Percentiles rank a stretch among this genome's conserved stretches.
phyloP scores from a whole-genome alignment of 2,113 vertebrate genomes.

The Chloroceryle aenea region DNA sequence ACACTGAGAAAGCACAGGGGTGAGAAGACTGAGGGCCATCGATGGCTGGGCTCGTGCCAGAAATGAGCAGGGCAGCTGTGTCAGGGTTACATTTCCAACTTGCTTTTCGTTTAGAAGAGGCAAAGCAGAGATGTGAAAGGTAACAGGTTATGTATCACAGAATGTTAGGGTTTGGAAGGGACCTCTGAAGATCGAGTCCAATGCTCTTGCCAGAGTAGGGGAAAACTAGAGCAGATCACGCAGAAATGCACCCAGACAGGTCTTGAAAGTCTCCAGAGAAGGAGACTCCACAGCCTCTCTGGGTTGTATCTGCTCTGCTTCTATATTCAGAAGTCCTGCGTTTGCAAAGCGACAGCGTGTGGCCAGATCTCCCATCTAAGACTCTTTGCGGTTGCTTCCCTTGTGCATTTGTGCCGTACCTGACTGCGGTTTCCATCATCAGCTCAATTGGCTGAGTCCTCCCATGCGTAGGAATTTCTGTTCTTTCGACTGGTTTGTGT shows the following conservation, averaged over 20 bases:
- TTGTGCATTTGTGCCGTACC: neutral
- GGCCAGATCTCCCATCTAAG: neutral
- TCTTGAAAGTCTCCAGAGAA: too few relatives aligned
- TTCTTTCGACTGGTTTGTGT: neutral
- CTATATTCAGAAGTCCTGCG: neutral
- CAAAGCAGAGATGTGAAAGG: neutral
- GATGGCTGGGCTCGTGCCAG: neutral
- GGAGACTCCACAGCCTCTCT: too few relatives aligned
- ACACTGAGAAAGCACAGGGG: neutral
- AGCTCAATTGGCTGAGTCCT: neutral
- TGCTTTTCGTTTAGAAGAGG: neutral
- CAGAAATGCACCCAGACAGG: too few relatives aligned
- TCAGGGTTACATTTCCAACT: neutral
- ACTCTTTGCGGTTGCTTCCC: neutral
- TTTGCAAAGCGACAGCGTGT: neutral
- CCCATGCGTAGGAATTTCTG: neutral
- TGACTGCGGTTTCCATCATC: neutral
- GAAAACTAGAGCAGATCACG: too few relatives aligned
- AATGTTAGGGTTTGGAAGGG: too few relatives aligned
- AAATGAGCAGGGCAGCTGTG: neutral
- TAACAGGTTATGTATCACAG: neutral
- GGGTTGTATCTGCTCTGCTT: neutral
- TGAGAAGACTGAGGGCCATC: neutral
- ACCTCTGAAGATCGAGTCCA: too few relatives aligned
- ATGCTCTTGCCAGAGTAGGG: too few relatives aligned